Conservation (phyloP, 2,797 vertebrate species). For the Helostoma temminkii region DNA sequence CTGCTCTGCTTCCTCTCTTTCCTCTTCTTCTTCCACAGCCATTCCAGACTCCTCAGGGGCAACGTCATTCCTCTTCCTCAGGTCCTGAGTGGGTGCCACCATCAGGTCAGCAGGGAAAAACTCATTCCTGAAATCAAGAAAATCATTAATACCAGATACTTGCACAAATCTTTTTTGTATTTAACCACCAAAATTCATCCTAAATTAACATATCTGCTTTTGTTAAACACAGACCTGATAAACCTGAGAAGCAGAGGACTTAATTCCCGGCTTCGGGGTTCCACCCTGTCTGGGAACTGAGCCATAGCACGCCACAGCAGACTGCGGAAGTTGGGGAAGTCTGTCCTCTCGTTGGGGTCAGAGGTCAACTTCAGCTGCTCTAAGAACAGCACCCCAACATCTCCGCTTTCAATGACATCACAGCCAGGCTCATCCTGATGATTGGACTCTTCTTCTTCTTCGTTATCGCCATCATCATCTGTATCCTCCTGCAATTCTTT, state of each 20-base stretch:
- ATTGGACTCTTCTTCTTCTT: conserved; percentile 14
- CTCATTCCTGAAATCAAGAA: conserved; percentile 87
- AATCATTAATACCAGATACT: not conserved
- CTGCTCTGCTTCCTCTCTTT: conserved; percentile 69
- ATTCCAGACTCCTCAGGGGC: conserved; percentile 70
- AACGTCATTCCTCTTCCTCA: conserved; percentile 80
- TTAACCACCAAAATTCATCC: not conserved
- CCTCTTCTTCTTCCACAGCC: conserved; percentile 73
- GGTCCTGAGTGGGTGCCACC: conserved; percentile 92
- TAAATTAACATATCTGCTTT: not conserved
- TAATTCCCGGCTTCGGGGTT: conserved; percentile 93
- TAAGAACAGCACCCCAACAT: conserved; percentile 85
- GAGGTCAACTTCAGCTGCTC: conserved; percentile 81
- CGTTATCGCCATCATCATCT: conserved; percentile 59
- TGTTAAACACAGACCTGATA: conserved; percentile 85
- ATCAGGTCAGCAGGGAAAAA: conserved; percentile 92
- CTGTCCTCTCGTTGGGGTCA: conserved; percentile 85
- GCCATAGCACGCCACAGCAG: conserved; percentile 93
- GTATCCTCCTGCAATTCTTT: conserved; percentile 84
- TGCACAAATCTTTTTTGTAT: not conserved
- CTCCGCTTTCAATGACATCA: conserved; percentile 82
- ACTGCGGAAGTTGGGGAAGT: conserved; percentile 94
- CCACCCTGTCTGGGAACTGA: conserved; percentile 91
- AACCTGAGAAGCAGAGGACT: conserved; percentile 94
- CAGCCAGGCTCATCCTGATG: conserved; percentile 59